A percentile compares a stretch with the other conserved stretches of the same genome.
These are phyloP conservation scores for Limonius californicus DNA, from an alignment of 1,140 invertebrate genomes.

Conservation along the genomic window DNA sequence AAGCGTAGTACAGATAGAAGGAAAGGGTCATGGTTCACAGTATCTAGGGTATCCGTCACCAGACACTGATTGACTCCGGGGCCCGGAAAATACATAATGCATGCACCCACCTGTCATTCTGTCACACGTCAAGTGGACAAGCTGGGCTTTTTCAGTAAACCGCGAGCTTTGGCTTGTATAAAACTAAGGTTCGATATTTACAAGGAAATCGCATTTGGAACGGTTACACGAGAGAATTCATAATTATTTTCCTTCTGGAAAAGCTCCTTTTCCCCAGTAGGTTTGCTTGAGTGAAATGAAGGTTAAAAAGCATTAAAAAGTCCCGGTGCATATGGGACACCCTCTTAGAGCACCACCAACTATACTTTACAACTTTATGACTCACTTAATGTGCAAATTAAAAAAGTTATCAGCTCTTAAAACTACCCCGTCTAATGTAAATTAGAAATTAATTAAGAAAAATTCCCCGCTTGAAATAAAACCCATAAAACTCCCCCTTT, in stretches of 20 bases:
- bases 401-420: conserved; percentile 11
- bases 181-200: too few relatives aligned
- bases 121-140: conserved; percentile 5
- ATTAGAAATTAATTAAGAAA: conserved; percentile 12
- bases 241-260: too few relatives aligned
- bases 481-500: too few relatives aligned
- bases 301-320: conserved; percentile 6
- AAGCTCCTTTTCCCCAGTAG: too few relatives aligned
- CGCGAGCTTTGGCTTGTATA: too few relatives aligned
- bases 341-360: conserved; percentile 1
- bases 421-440: conserved; percentile 3
- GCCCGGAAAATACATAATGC: neutral
- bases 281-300: neutral
- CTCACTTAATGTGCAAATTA: conserved; percentile 2
- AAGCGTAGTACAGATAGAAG: conserved; percentile 1
- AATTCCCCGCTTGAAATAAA: too few relatives aligned
- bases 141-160: neutral
- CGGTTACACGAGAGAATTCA: too few relatives aligned
- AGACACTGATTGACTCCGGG: conserved; percentile 11
- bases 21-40: conserved; percentile 7
- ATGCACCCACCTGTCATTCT: conserved; percentile 5
- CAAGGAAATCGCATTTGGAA: too few relatives aligned
- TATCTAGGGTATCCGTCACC: conserved; percentile 14
- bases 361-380: conserved; percentile 9
- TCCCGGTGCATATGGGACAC: conserved; percentile 7